phyloP scores from a whole-genome alignment of 2,888 invertebrate genomes.

The Meiosimyza platycephala region DNA sequence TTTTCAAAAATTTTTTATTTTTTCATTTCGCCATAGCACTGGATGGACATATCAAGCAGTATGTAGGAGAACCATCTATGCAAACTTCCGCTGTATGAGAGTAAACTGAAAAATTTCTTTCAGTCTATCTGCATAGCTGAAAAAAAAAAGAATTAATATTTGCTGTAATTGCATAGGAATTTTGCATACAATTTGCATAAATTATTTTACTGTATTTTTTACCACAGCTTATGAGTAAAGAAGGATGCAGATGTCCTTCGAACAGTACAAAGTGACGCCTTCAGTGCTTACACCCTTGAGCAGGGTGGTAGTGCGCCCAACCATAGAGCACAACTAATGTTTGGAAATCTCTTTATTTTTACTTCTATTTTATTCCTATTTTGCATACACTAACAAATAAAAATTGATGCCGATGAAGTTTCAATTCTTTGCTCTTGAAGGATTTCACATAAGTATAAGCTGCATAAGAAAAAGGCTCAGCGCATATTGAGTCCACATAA shows the following conservation, averaged over 20 bases:
- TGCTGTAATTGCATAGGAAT: too few relatives aligned
- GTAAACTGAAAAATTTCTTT: too few relatives aligned
- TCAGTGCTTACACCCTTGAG: slow-evolving; percentile 18
- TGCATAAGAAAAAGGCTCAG: slow-evolving; percentile 5
- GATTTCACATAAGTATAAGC: slow-evolving; percentile 1
- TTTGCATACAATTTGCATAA: slow-evolving; percentile 40
- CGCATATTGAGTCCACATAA: slow-evolving; percentile 2
- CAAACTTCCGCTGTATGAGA: too few relatives aligned
- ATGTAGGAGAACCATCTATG: too few relatives aligned
- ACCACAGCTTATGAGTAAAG: slow-evolving; percentile 26
- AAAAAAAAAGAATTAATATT: too few relatives aligned
- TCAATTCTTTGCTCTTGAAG: slow-evolving; percentile 6
- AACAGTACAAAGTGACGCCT: slow-evolving; percentile 16
- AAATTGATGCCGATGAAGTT: slow-evolving; percentile 35
- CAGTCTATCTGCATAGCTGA: too few relatives aligned
- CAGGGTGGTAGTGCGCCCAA: slow-evolving; percentile 7
- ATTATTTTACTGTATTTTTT: slow-evolving; percentile 41
- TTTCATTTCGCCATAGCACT: too few relatives aligned
- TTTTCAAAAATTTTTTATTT: too few relatives aligned
- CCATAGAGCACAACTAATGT: not conserved
- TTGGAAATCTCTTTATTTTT: not conserved
- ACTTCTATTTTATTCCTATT: slow-evolving; percentile 9
- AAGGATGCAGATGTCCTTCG: slow-evolving; percentile 33
- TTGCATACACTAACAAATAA: slow-evolving; percentile 25
- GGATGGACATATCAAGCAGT: too few relatives aligned